phyloP scores from a whole-genome alignment of 2,113 vertebrate genomes.

The Callipepla squamata region DNA sequence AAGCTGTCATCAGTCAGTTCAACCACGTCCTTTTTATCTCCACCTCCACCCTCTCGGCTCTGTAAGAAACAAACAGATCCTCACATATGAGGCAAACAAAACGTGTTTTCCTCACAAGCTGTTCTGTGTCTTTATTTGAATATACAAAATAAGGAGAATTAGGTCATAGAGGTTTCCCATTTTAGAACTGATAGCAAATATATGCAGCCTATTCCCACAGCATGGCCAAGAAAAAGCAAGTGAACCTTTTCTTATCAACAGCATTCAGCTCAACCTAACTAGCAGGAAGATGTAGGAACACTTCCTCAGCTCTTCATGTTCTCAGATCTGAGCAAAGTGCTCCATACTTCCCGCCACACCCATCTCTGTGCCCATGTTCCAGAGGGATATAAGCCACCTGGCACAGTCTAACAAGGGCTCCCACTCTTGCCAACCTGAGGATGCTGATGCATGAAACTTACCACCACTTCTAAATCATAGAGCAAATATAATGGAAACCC shows the following conservation, averaged over 20 bases:
- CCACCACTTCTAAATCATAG: too few relatives aligned
- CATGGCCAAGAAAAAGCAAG: not conserved
- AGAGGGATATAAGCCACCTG: not conserved
- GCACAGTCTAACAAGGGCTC: not conserved
- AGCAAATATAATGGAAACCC: not conserved
- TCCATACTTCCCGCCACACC: not conserved
- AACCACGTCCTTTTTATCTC: constrained; percentile 87
- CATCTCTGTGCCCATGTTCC: not conserved
- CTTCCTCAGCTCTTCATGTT: not conserved
- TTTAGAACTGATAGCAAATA: not conserved
- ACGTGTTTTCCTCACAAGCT: not conserved
- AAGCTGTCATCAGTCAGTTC: constrained; percentile 95
- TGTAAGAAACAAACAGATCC: constrained; percentile 46
- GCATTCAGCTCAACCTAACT: not conserved
- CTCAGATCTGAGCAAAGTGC: not conserved
- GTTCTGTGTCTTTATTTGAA: not conserved
- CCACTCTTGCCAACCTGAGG: not conserved
- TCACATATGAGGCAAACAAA: not conserved
- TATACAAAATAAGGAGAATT: not conserved
- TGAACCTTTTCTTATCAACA: not conserved
- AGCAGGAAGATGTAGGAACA: not conserved
- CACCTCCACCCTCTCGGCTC: constrained; percentile 75
- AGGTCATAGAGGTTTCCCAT: not conserved
- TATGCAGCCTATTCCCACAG: not conserved
- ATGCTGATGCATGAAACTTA: not conserved